Evolutionary conservation across 2,888 invertebrate species (phyloP).

Genomic region (Callinectes sapidus): DNA sequence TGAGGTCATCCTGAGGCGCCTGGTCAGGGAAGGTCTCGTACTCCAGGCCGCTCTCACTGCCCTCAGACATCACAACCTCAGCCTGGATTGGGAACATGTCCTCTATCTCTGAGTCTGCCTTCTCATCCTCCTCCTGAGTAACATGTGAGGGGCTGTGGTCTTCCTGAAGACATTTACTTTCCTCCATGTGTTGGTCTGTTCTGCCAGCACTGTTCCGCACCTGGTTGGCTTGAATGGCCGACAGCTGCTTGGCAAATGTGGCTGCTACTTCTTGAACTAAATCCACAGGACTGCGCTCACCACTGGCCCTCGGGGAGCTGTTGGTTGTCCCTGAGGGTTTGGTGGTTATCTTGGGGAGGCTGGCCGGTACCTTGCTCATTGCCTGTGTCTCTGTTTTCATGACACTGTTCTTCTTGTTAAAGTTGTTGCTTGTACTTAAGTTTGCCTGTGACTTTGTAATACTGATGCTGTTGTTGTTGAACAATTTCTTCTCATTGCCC

Average conservation of each 20-base stretch:
- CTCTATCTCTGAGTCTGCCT: conserved; percentile 55
- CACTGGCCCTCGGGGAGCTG: background rate
- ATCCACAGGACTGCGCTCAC: conserved; percentile 47
- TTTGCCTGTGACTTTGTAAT: background rate
- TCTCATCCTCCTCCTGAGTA: conserved; percentile 34
- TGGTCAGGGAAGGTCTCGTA: conserved; percentile 39
- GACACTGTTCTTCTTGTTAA: background rate
- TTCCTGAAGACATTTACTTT: background rate
- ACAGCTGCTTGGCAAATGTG: conserved; percentile 58
- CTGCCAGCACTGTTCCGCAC: background rate
- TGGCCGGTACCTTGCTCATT: background rate
- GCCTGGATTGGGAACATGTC: conserved; percentile 71
- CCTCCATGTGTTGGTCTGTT: background rate
- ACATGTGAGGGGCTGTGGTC: conserved; percentile 11
- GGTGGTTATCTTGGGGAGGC: background rate
- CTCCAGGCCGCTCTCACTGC: conserved; percentile 69
- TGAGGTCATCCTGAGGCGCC: conserved; percentile 25
- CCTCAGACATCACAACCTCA: conserved; percentile 72
- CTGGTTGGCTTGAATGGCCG: conserved; percentile 49
- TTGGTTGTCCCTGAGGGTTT: background rate
- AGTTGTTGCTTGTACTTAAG: background rate
- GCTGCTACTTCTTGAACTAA: conserved; percentile 58
- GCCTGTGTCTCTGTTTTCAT: background rate
- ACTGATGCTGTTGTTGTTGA: conserved; percentile 14
- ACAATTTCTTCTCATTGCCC: background rate